Base-by-base conservation (phyloP, 2,888 invertebrate species). In the Torymus tubicola region DNA sequence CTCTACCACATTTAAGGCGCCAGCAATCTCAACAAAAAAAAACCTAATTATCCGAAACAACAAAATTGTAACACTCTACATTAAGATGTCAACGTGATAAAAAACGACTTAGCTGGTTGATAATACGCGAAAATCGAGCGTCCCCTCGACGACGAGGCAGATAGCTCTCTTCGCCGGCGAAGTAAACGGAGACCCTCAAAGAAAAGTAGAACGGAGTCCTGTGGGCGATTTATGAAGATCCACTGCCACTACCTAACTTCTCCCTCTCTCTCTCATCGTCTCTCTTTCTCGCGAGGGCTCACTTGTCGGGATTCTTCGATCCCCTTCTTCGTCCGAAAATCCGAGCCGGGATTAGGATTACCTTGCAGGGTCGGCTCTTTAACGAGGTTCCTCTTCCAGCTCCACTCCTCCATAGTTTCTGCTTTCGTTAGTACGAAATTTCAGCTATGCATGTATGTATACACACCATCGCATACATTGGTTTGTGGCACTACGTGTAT, bases 341-440 rank as follows among this genome's bases (percentile, higher is more conserved):
- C 69, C 64, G 77, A 81, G 77, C 76, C 65, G 53, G 72, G 71
- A 76, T 80, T 72, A 76, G 76, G 80, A 80, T 80, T 80, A 80
- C 61, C 24, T 50, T 53, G 12, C 52, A 8, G 14, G 68, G 12
- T 4, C 31, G 13, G 13, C 52, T 12, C 69, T 55, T 52, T 73
- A 73, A 73, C 74, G 69, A 69, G 69, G 65, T 67, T 65, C 16
- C 42, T 18, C 11, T 18, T 57, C 2, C 12, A 21, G 2, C 21
- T 42, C 21, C 1, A 21, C 13, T 53, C 13, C 42, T 21, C 14
- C 11, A 1, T 53, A 10, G 16, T 53, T n/a, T 18, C 12, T 14
- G 12, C 4, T 57, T 18, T 24, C 31, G 50, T n/a, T 18, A 8
- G 13, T 8, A 18, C 53, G 11, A 16, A 52, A 58, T 74, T 55